phyloP scores from a whole-genome alignment of 1,140 invertebrate genomes.

The Bicyclus anynana region DNA sequence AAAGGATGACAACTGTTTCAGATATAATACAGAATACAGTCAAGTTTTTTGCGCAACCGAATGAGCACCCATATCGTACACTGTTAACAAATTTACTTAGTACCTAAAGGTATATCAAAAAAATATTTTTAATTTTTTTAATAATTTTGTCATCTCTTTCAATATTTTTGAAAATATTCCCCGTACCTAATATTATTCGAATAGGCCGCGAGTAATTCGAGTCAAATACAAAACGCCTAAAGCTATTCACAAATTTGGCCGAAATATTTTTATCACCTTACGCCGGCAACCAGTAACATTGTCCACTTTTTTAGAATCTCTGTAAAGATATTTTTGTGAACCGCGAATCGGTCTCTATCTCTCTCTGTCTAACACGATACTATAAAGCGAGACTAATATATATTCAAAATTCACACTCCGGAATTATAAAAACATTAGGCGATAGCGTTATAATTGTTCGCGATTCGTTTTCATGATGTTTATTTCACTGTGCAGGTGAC shows the following conservation, averaged over 20 bases:
- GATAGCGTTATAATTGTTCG: no score
- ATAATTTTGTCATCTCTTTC: constrained; percentile 15
- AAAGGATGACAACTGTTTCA: no score
- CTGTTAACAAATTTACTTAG: constrained; percentile 18
- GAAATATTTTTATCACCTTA: background rate
- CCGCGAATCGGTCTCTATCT: no score
- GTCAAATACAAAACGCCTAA: constrained; percentile 35
- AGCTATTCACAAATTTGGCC: constrained; percentile 18
- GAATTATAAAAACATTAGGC: no score
- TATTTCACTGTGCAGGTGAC: no score
- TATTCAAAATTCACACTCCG: no score
- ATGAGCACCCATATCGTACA: constrained; percentile 9
- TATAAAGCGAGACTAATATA: no score
- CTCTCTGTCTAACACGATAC: no score
- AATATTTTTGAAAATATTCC: constrained; percentile 18
- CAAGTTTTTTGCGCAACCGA: background rate
- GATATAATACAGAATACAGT: no score
- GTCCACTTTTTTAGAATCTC: no score
- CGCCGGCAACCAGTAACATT: background rate
- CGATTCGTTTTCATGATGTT: no score
- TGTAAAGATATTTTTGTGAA: no score
- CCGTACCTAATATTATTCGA: constrained; percentile 24
- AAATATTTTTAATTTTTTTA: constrained; percentile 17
- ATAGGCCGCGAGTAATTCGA: constrained; percentile 42
- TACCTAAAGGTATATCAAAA: constrained; percentile 16